Conservation (phyloP, 2,113 vertebrate species). For the Tonatia bakeri region DNA sequence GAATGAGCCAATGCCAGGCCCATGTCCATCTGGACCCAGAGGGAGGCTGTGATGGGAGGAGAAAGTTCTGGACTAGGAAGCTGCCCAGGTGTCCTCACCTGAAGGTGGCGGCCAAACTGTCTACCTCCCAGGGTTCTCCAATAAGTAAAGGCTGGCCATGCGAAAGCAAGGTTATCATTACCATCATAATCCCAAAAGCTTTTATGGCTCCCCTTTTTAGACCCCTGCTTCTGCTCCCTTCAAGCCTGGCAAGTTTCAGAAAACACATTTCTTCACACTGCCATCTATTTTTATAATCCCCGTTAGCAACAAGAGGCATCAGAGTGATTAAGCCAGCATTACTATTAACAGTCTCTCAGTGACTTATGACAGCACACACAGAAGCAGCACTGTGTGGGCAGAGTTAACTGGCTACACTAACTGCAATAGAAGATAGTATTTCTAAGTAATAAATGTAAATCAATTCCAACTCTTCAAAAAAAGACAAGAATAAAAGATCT, state of each 20-base stretch:
- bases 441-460: conserved; percentile 40
- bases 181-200: not conserved
- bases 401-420: conserved; percentile 1
- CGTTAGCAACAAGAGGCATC: conserved; percentile 24
- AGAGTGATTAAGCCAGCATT: conserved; percentile 20
- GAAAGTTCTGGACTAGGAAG: not conserved
- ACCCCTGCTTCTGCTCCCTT: not conserved
- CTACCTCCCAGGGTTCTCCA: not conserved
- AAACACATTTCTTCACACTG: conserved; percentile 51
- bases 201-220: not conserved
- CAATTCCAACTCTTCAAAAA: not conserved
- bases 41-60: accelerated
- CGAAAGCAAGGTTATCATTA: not conserved
- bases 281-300: not conserved
- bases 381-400: not conserved
- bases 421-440: conserved; percentile 3
- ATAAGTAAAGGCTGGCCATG: not conserved
- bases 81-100: not conserved
- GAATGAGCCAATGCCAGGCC: not conserved
- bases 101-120: not conserved
- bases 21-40: not conserved
- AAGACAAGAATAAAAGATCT: not conserved
- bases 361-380: conserved; percentile 15
- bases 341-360: conserved; percentile 14
- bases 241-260: conserved; percentile 17